Conservation (phyloP, 2,797 vertebrate species). For the Acrossocheilus fasciatus region DNA sequence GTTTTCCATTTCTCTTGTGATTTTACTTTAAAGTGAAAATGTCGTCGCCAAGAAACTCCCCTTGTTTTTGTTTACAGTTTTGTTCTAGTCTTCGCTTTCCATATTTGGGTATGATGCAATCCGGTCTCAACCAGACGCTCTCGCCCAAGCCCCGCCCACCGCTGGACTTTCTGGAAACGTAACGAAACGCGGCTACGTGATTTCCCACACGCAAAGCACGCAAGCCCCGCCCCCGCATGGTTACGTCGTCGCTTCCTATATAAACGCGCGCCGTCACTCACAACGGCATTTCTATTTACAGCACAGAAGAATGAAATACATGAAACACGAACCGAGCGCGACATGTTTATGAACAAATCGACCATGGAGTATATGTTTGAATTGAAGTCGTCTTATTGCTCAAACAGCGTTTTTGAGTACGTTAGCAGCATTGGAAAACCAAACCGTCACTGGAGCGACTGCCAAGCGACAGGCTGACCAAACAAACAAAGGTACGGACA, state of each 20-base stretch:
- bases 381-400: conserved; percentile 9
- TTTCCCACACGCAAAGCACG: not conserved
- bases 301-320: not conserved
- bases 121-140: not conserved
- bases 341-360: conserved; percentile 23
- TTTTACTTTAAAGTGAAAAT: not conserved
- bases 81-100: conserved; percentile 19
- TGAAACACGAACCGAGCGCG: conserved; percentile 29
- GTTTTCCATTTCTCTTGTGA: not conserved
- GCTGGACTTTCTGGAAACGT: conserved; percentile 45
- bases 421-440: not conserved
- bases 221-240: not conserved
- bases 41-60: not conserved
- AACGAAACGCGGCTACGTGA: conserved; percentile 34
- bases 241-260: conserved; percentile 6
- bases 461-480: conserved; percentile 59
- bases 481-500: conserved; percentile 25
- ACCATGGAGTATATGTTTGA: not conserved
- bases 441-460: conserved; percentile 57
- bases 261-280: not conserved
- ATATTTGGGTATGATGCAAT: conserved; percentile 53
- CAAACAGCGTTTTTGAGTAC: conserved; percentile 11
- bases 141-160: not conserved
- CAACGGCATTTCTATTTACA: not conserved
- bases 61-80: not conserved